Percentiles rank a stretch among this genome's conserved stretches.
Conservation (phyloP, 2,888 invertebrate species). For the Bellardia bayeri region DNA sequence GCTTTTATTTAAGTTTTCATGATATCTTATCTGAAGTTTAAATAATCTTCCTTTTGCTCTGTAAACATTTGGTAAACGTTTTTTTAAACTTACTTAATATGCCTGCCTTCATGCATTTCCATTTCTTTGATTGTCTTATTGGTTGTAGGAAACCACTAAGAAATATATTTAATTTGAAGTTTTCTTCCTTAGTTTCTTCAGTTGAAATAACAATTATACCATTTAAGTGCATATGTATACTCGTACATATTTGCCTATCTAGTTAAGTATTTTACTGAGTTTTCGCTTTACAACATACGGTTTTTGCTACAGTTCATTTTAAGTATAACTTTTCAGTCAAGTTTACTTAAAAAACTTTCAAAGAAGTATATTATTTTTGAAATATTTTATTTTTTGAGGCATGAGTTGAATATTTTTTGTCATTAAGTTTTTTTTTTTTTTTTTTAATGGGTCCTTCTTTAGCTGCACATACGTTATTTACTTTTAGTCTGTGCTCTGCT, state of each 20-base stretch:
- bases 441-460: no score
- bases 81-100: no score
- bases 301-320: no score
- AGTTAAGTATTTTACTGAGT: no score
- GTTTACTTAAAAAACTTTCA: not conserved
- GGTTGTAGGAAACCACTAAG: conserved; percentile 14
- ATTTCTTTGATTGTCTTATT: not conserved
- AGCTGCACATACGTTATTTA: not conserved
- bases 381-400: not conserved
- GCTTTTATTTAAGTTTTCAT: no score
- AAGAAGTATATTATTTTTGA: no score
- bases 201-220: conserved; percentile 43
- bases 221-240: not conserved
- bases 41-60: no score
- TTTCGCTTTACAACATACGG: no score
- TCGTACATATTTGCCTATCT: no score
- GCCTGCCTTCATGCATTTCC: not conserved
- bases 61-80: no score
- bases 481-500: not conserved
- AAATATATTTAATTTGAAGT: conserved; percentile 47
- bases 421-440: no score
- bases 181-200: not conserved
- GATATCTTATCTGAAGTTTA: no score
- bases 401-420: not conserved
- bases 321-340: not conserved